A percentile compares a stretch with the other conserved stretches of the same genome.
These are phyloP conservation scores for Crotalus horridus DNA, from an alignment of 2,113 vertebrate species.

Conservation along the genomic window DNA sequence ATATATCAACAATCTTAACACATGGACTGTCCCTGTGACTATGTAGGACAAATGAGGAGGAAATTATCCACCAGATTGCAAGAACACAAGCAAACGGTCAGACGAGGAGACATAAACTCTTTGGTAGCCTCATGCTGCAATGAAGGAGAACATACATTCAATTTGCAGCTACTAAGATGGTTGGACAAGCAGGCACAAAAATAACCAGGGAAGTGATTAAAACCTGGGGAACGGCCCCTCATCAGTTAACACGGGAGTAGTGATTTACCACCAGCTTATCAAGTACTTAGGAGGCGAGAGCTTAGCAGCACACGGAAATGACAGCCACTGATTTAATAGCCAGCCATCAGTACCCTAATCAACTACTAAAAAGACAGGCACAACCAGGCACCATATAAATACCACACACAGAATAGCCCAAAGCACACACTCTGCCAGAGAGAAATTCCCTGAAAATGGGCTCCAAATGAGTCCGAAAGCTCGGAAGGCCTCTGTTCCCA, in stretches of 20 bases:
- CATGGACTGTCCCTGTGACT: neutral
- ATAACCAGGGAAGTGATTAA: neutral
- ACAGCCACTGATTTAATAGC: neutral
- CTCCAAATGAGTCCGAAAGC: neutral
- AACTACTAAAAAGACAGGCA: neutral
- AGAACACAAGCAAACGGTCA: neutral
- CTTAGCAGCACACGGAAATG: neutral
- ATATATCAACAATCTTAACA: neutral
- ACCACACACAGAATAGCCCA: neutral
- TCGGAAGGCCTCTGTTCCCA: neutral
- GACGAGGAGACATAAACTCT: neutral
- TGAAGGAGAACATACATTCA: neutral
- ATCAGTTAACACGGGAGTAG: neutral
- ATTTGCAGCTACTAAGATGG: neutral
- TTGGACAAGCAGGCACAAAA: neutral
- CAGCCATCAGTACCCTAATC: neutral
- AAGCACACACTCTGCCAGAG: neutral
- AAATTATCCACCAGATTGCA: neutral
- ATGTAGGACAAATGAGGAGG: neutral
- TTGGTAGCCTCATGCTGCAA: neutral
- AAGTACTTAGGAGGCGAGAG: neutral
- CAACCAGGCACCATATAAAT: neutral
- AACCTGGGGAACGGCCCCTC: too few species aligned
- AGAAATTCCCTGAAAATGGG: neutral
- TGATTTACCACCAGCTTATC: neutral